A percentile compares a stretch with the other conserved stretches of the same genome.
Conservation (phyloP, 1,140 invertebrate species). For the Drosophila trapezifrons region DNA sequence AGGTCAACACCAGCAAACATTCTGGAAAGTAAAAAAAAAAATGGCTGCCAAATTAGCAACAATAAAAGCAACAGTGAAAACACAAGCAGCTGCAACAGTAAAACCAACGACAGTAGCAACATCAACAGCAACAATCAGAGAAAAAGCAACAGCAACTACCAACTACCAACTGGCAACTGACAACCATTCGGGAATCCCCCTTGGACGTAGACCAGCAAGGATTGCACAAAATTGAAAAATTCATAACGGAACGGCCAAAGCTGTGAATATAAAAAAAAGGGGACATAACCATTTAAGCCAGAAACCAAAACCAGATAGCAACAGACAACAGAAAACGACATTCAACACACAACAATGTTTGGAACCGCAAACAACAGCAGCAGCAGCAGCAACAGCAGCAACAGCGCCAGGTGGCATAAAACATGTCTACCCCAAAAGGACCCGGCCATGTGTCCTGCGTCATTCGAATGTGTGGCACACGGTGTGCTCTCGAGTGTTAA, state of each 20-base stretch:
- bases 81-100: slow-evolving; percentile 17
- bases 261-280: slow-evolving; percentile 45
- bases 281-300: slow-evolving; percentile 46
- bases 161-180: slow-evolving; percentile 10
- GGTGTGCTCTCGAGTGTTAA: not conserved
- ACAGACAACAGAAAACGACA: slow-evolving; percentile 27
- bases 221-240: slow-evolving; percentile 57
- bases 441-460: slow-evolving; percentile 42
- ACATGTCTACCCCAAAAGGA: slow-evolving; percentile 40
- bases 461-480: slow-evolving; percentile 3
- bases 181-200: slow-evolving; percentile 6
- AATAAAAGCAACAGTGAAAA: not conserved
- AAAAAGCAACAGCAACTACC: not conserved
- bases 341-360: slow-evolving; percentile 22
- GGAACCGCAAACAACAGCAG: slow-evolving; percentile 13
- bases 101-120: slow-evolving; percentile 25
- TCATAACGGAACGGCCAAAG: slow-evolving; percentile 48
- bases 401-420: slow-evolving; percentile 47
- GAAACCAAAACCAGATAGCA: slow-evolving; percentile 19
- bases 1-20: not conserved
- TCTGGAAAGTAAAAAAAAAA: not conserved
- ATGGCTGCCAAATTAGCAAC: slow-evolving; percentile 8
- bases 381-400: slow-evolving; percentile 9
- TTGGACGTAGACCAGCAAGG: slow-evolving; percentile 18
- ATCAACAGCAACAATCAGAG: slow-evolving; percentile 20